Percentiles rank a stretch among this genome's conserved stretches.
Evolutionary conservation across 2,888 invertebrate genomes (phyloP).

Genomic region (Polia nebulosa): DNA sequence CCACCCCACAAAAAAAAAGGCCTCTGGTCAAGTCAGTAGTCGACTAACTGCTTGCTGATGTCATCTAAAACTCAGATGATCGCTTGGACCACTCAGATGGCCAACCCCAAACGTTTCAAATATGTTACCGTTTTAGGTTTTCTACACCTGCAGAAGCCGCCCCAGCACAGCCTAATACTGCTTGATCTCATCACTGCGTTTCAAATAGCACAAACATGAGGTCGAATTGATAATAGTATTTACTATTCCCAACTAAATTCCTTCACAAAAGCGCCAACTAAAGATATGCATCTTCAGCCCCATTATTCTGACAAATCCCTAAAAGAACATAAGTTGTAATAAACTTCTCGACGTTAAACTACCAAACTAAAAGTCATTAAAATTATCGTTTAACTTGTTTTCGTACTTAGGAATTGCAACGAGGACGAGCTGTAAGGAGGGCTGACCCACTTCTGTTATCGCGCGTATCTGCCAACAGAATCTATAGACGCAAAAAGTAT

Average conservation of each 20-base stretch:
- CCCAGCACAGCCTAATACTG: too few relatives aligned
- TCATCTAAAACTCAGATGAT: too few relatives aligned
- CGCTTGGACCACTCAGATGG: too few relatives aligned
- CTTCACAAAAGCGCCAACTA: constrained; percentile 8
- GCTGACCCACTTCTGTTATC: constrained; percentile 71
- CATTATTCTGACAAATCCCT: constrained; percentile 55
- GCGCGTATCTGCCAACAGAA: constrained; percentile 50
- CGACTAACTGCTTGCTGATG: too few relatives aligned
- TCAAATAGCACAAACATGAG: neutral
- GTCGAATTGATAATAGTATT: neutral
- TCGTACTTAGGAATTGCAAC: constrained; percentile 59
- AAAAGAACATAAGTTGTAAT: constrained; percentile 57
- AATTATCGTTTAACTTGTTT: constrained; percentile 73
- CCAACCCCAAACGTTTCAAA: too few relatives aligned
- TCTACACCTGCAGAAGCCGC: too few relatives aligned
- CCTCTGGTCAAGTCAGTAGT: too few relatives aligned
- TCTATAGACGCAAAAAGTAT: constrained; percentile 49
- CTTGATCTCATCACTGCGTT: neutral
- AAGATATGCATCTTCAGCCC: constrained; percentile 53
- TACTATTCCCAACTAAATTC: neutral
- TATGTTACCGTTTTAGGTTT: too few relatives aligned
- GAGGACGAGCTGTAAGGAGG: constrained; percentile 51
- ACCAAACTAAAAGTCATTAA: constrained; percentile 75
- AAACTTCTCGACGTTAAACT: constrained; percentile 55
- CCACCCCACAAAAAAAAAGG: too few relatives aligned